phyloP scores from a whole-genome alignment of 92 coral and sea anemone genomes.

The Porites lobata region DNA sequence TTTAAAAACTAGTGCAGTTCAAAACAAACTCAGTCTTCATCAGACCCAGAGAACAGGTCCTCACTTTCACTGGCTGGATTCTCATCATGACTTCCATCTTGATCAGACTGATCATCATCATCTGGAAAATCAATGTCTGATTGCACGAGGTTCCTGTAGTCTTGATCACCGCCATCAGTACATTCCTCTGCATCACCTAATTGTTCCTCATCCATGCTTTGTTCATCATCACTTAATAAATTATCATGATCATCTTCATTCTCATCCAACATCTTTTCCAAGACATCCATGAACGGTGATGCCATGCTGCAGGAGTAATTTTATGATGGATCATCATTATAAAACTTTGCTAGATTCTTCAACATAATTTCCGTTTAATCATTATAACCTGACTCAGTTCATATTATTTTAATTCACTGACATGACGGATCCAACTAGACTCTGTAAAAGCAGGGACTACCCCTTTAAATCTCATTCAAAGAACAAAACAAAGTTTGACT shows the following conservation, averaged over 20 bases:
- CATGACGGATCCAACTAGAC: too few species aligned
- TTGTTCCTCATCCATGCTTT: not conserved
- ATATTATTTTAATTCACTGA: too few species aligned
- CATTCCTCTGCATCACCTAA: not conserved
- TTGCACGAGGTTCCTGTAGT: not conserved
- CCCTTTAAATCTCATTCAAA: too few species aligned
- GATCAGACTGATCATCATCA: not conserved
- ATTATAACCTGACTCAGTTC: too few species aligned
- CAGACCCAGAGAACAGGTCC: not conserved
- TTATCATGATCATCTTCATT: not conserved
- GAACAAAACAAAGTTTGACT: too few species aligned
- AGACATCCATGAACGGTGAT: conserved; percentile 2
- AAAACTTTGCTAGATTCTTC: too few species aligned
- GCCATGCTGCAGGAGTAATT: conserved; percentile 1
- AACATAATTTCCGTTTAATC: too few species aligned
- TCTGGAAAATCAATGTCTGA: not conserved
- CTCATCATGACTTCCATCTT: not conserved
- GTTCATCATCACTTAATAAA: not conserved
- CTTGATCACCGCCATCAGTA: not conserved
- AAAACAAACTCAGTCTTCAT: not conserved
- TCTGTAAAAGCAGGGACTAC: too few species aligned
- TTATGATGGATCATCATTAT: too few species aligned
- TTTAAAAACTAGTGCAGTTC: too few species aligned
- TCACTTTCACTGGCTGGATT: not conserved
- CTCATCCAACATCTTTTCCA: conserved; percentile 12